phyloP scores from a whole-genome alignment of 2,113 vertebrate species.

The Panurus biarmicus region DNA sequence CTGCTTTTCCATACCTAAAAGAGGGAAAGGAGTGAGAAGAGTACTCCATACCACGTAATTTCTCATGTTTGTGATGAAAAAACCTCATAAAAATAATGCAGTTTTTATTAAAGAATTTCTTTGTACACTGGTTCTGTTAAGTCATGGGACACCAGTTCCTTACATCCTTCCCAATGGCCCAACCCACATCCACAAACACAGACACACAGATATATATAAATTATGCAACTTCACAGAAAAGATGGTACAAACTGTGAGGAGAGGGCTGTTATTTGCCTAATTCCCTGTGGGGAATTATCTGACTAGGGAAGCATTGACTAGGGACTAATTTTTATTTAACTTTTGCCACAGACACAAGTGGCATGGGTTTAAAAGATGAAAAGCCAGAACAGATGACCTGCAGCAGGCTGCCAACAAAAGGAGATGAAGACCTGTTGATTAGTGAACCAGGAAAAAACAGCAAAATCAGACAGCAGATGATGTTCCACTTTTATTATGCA shows the following conservation, averaged over 20 bases:
- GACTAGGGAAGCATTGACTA: neutral
- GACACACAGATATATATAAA: neutral
- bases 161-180: neutral
- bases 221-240: neutral
- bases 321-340: neutral
- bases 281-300: neutral
- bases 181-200: neutral
- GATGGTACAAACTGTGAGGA: neutral
- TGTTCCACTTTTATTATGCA: neutral
- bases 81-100: neutral
- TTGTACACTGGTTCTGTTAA: neutral
- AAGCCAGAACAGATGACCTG: neutral
- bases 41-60: neutral
- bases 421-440: neutral
- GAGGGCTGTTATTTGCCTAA: neutral
- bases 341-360: neutral
- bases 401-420: neutral
- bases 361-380: neutral
- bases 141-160: neutral
- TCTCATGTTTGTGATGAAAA: neutral
- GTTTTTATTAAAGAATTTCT: neutral
- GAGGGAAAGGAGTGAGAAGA: neutral
- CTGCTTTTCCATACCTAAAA: neutral
- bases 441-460: neutral
- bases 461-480: neutral